phyloP scores from a whole-genome alignment of 2,113 vertebrate species.

The Alligator sinensis region DNA sequence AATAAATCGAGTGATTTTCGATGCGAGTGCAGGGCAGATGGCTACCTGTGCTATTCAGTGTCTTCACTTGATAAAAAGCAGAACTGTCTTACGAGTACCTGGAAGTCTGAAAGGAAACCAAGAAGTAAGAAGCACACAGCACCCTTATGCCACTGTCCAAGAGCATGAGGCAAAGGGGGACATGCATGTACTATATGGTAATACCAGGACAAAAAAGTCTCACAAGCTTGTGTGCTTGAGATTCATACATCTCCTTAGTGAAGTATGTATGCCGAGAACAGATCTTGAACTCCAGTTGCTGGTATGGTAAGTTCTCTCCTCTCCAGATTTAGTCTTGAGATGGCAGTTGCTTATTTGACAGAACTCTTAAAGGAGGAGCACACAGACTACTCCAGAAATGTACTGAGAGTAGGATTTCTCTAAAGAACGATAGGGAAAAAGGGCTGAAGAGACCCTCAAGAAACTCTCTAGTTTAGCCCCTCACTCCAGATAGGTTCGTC shows the following conservation, averaged over 20 bases:
- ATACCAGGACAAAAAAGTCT: too few relatives aligned
- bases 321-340: not conserved
- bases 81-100: not conserved
- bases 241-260: too few relatives aligned
- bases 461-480: too few relatives aligned
- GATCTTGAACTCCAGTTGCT: too few relatives aligned
- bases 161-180: too few relatives aligned
- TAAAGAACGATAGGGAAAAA: not conserved
- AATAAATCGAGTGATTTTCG: not conserved
- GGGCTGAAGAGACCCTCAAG: too few relatives aligned
- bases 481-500: too few relatives aligned
- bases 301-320: not conserved
- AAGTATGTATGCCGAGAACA: too few relatives aligned
- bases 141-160: too few relatives aligned
- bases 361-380: not conserved
- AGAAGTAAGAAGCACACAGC: too few relatives aligned
- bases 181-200: too few relatives aligned
- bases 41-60: not conserved
- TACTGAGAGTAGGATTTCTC: not conserved
- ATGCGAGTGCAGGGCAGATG: not conserved
- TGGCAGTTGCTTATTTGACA: not conserved
- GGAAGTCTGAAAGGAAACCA: not conserved
- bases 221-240: too few relatives aligned
- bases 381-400: accelerated
- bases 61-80: not conserved